A percentile compares a stretch with the other conserved stretches of the same genome.
phyloP scores from a whole-genome alignment of 1,140 invertebrate genomes.

The Oryctes rhinoceros region DNA sequence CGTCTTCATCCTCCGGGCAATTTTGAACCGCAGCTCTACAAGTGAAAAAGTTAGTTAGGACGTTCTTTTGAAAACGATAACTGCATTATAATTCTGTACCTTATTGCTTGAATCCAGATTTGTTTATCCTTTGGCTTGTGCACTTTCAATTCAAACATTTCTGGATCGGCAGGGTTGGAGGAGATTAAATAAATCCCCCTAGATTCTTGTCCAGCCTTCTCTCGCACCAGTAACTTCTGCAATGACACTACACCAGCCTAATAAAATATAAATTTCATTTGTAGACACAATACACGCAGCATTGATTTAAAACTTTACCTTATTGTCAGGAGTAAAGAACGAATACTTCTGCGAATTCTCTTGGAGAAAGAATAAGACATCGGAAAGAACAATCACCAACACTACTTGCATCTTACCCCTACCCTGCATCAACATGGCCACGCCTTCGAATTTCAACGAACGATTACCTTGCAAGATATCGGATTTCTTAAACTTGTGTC shows the following conservation, averaged over 20 bases:
- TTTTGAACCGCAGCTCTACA: slow-evolving; percentile 72
- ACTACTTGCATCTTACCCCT: slow-evolving; percentile 84
- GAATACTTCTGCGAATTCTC: slow-evolving; percentile 86
- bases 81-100: slow-evolving; percentile 60
- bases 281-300: neutral
- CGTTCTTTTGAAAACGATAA: neutral
- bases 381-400: slow-evolving; percentile 87
- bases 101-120: slow-evolving; percentile 86
- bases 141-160: slow-evolving; percentile 96
- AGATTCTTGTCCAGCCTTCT: slow-evolving; percentile 90
- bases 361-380: slow-evolving; percentile 90
- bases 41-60: slow-evolving; percentile 43
- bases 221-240: slow-evolving; percentile 88
- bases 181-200: slow-evolving; percentile 89
- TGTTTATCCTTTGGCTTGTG: slow-evolving; percentile 88
- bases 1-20: slow-evolving; percentile 73
- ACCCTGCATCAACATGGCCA: slow-evolving; percentile 84
- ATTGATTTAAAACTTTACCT: slow-evolving; percentile 62
- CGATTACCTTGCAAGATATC: slow-evolving; percentile 86
- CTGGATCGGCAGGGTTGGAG: slow-evolving; percentile 84
- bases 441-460: slow-evolving; percentile 86
- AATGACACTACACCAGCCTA: slow-evolving; percentile 90
- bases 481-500: slow-evolving; percentile 93
- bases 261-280: slow-evolving; percentile 47
- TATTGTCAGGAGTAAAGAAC: slow-evolving; percentile 88